phyloP scores from a whole-genome alignment of 2,797 vertebrate genomes.

The Helarctos malayanus region DNA sequence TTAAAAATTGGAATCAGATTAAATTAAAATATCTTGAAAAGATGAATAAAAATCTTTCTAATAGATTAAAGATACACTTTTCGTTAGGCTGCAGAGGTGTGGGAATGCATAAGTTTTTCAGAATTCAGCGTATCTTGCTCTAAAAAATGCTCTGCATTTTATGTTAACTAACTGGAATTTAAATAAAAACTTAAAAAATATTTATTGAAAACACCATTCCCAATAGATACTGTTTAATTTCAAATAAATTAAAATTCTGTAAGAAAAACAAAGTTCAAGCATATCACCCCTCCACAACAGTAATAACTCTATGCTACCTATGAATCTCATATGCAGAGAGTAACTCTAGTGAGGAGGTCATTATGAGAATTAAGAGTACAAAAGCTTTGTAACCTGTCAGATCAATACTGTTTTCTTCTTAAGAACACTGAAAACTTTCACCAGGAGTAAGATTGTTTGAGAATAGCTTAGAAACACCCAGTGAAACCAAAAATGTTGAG shows the following conservation, averaged over 20 bases:
- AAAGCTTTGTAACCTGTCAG: background rate
- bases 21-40: constrained; percentile 79
- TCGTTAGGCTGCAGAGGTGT: background rate
- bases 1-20: constrained; percentile 69
- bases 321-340: background rate
- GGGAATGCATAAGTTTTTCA: constrained; percentile 72
- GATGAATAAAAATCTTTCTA: constrained; percentile 78
- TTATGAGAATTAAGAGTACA: constrained; percentile 7
- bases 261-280: constrained; percentile 81
- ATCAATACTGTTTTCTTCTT: background rate
- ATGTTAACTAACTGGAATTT: background rate
- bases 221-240: constrained; percentile 76
- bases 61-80: constrained; percentile 61
- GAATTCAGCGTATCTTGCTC: constrained; percentile 71
- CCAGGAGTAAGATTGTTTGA: constrained; percentile 47
- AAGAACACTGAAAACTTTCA: background rate
- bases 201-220: constrained; percentile 80
- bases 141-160: background rate
- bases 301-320: background rate
- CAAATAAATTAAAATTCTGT: constrained; percentile 74
- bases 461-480: constrained; percentile 72
- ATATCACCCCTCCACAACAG: constrained; percentile 63
- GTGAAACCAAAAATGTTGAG: constrained; percentile 73
- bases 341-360: background rate
- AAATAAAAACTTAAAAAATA: constrained; percentile 60